Evolutionary conservation across 1,140 invertebrate genomes (phyloP), one percentile per base, ranked within the genome.

Genomic region (Coenobita brevimanus): DNA sequence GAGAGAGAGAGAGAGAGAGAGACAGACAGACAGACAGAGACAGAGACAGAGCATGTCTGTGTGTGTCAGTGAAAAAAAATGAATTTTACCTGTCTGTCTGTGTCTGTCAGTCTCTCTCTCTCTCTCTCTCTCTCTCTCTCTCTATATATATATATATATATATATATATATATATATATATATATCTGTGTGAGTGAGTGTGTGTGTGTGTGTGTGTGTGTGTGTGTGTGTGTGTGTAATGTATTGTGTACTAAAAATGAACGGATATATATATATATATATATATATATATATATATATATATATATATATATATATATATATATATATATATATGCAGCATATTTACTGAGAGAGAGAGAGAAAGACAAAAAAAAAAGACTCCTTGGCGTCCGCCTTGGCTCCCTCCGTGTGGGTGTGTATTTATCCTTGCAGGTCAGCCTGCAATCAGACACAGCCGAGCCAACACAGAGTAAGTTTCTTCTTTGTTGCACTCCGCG

Each of bases 101-200:
- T 82, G 62, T 82, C 80, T 82, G 62, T 82, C 80, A 69, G 62
- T 71, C 80, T 82, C 80, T 82, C 80, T 82, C 80, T 82, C 79
- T 82, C 80, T 82, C 80, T 82, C 80, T 82, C 80, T 82, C 60
- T 67, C 60, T n/a, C n/a, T n/a, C n/a, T n/a, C n/a, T n/a, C n/a
- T n/a, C n/a, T n/a, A n/a, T n/a, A n/a, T n/a, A n/a, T 80, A 54
- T 80, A 30, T 36, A 30, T 80, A 30, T 60, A 54, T 80, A 27
- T 60, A 27, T 80, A 27, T 60, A 27, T 80, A 27, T 80, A 30
- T n/a, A 57, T 27, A 80, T 60, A 60, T 17, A 57, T 21, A 33
- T n/a, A n/a, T n/a, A n/a, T n/a, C n/a, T n/a, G n/a, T n/a, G n/a
- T n/a, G n/a, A n/a, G n/a, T n/a, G n/a, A 4, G 60, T 30, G 21